Base-by-base conservation (phyloP, 2,888 invertebrate genomes). In the Nomada ferruginata region DNA sequence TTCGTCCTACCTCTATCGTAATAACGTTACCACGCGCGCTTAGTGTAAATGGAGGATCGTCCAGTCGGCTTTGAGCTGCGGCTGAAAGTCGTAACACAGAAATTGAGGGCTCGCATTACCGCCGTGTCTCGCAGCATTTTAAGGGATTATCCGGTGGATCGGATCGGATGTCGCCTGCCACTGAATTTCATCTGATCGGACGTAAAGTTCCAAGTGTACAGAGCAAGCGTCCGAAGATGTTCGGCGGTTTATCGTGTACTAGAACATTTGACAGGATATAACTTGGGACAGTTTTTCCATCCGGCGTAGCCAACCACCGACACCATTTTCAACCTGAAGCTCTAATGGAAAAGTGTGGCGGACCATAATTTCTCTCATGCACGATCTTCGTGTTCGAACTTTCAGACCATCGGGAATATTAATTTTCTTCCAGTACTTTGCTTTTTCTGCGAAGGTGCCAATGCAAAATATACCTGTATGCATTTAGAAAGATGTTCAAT, bases 81-180 rank as follows among this genome's bases (percentile, higher is more conserved):
- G 50, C 15, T 13, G 23, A 79, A 71, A 68, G 75, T 74, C 57
- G 55, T 50, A 75, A 63, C 57, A 29, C 20, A 42, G 69, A 83
- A 78, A 71, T 84, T 71, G 71, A 44, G 53, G 50, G 52, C 42
- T 63, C 71, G 55, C 23, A 59, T 72, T 76, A 73, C 74, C 64
- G 52, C 36, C 57, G 69, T 72, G 73, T 76, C 72, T 60, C 4
- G 72, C 59, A 83, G 60, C 73, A 66, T 85, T 80, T 83, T 77
- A 68, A 72, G 53, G 70, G 87, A 83, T 87, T 83, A 87, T 81
- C 70, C 76, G 79, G 23, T 50, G 76, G 69, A 83, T 87, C 77
- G 79, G 64, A 73, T 79, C 70, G 73, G 44, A 79, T 65, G 76
- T 76, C 77, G 73, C 50, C 77, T 82, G 69, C 60, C 65, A 55